Conservation (phyloP, 2,113 vertebrate genomes). For the Coryphaenoides rupestris region DNA sequence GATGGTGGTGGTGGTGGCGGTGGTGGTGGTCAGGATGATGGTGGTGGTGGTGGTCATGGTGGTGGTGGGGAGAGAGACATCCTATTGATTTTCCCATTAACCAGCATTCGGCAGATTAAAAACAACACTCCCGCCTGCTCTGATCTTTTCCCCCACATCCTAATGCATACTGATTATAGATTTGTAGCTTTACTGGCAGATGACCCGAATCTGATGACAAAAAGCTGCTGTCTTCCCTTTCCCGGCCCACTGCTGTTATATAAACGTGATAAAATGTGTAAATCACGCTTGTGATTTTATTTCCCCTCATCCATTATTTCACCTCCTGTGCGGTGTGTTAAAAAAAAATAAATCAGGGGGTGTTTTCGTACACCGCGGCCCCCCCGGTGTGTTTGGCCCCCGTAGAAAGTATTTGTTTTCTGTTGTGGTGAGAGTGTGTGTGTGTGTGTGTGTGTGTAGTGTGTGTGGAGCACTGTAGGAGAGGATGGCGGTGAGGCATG, state of each 20-base stretch:
- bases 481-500: neutral
- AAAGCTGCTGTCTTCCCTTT: neutral
- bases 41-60: too few species aligned
- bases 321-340: too few species aligned
- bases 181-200: conserved; percentile 5
- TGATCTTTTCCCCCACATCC: neutral
- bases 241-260: neutral
- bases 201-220: conserved; percentile 17
- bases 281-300: neutral
- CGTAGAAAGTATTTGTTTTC: neutral
- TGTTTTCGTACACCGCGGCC: too few species aligned
- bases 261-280: neutral
- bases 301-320: neutral
- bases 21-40: too few species aligned
- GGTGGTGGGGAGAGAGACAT: too few species aligned
- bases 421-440: too few species aligned
- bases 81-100: conserved; percentile 16
- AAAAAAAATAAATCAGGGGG: too few species aligned
- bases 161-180: conserved; percentile 10
- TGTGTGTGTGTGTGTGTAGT: too few species aligned
- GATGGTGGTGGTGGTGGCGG: too few species aligned
- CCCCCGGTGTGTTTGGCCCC: too few species aligned
- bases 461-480: neutral
- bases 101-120: conserved; percentile 7
- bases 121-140: neutral